Percentiles rank a stretch among this genome's conserved stretches.
phyloP scores from a whole-genome alignment of 2,797 vertebrate genomes.

The Centropyge bicolor region DNA sequence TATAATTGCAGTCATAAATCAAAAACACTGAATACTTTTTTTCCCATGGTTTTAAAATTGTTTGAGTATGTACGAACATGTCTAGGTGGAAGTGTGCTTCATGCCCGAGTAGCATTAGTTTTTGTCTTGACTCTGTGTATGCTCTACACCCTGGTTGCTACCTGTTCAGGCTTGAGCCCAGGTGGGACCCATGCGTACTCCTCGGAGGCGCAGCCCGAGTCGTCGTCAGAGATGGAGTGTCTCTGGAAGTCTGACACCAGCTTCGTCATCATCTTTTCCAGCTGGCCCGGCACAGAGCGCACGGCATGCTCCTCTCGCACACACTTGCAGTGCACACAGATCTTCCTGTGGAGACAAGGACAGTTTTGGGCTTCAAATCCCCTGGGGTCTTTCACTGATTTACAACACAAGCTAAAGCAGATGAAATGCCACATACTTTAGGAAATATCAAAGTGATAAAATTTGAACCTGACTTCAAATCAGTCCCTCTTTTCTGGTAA shows the following conservation, averaged over 20 bases:
- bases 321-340: conserved; percentile 95
- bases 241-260: conserved; percentile 93
- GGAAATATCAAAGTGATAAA: not conserved
- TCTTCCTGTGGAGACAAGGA: conserved; percentile 87
- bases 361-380: conserved; percentile 14
- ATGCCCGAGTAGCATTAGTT: not conserved
- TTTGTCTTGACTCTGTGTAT: conserved; percentile 13
- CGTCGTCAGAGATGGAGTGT: conserved; percentile 92
- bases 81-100: conserved; percentile 12
- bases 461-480: not conserved
- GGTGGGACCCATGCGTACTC: conserved; percentile 94
- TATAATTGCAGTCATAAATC: conserved; percentile 35
- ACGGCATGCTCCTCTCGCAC: conserved; percentile 92
- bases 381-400: conserved; percentile 47
- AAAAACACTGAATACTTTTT: conserved; percentile 8
- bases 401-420: conserved; percentile 37
- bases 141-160: conserved; percentile 63
- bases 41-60: conserved; percentile 12
- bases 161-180: conserved; percentile 94
- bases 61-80: conserved; percentile 48
- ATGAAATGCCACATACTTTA: conserved; percentile 24
- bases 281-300: conserved; percentile 87
- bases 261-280: conserved; percentile 93
- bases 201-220: conserved; percentile 93
- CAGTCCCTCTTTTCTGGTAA: not conserved